Conservation (phyloP, 2,888 invertebrate genomes). For the Aspidiotus rigidus region DNA sequence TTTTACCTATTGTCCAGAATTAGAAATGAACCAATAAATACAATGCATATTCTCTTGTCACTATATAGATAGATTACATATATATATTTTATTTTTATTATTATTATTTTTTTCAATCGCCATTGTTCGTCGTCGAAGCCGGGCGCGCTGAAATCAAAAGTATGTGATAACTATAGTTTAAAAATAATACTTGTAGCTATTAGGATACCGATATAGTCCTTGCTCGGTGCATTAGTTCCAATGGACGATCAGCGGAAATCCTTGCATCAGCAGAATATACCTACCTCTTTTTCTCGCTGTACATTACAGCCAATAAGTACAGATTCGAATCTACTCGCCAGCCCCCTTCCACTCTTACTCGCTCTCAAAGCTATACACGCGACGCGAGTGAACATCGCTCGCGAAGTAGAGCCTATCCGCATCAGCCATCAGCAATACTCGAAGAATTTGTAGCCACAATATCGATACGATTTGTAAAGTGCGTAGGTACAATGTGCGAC, state of each 20-base stretch:
- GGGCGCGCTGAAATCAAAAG: constrained; percentile 30
- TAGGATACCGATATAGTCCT: constrained; percentile 34
- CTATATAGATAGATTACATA: background rate
- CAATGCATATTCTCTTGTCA: constrained; percentile 29
- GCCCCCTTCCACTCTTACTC: too few species aligned
- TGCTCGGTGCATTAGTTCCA: constrained; percentile 34
- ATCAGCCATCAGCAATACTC: too few species aligned
- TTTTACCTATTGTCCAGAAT: constrained; percentile 24
- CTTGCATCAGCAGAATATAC: constrained; percentile 33
- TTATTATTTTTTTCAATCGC: constrained; percentile 12
- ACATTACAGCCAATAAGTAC: too few species aligned
- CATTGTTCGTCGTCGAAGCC: constrained; percentile 25
- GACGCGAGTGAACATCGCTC: too few species aligned
- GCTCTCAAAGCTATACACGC: too few species aligned
- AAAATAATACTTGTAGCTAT: constrained; percentile 20
- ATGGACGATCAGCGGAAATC: constrained; percentile 34
- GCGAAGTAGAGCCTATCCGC: too few species aligned
- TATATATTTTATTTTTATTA: too few species aligned
- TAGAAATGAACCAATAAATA: constrained; percentile 19
- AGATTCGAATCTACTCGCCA: too few species aligned
- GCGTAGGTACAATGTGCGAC: too few species aligned
- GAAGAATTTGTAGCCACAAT: too few species aligned
- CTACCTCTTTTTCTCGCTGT: background rate
- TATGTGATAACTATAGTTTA: constrained; percentile 27
- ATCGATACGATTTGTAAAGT: too few species aligned